These are phyloP conservation scores for Thalassophryne amazonica DNA, from an alignment of 2,797 vertebrate species.

Conservation along the genomic window DNA sequence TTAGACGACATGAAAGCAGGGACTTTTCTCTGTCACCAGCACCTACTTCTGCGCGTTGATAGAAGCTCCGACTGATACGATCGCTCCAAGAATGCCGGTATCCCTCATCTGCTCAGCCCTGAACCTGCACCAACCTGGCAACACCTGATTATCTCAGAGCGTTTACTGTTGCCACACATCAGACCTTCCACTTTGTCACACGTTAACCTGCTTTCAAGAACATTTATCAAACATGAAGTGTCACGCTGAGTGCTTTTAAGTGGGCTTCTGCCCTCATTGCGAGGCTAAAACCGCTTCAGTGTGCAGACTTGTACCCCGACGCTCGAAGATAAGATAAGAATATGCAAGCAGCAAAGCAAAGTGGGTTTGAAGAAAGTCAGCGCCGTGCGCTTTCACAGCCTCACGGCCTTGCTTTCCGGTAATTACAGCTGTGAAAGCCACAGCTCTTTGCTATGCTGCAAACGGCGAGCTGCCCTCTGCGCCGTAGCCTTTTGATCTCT, in stretches of 20 bases:
- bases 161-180: conserved; percentile 40
- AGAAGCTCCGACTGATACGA: conserved; percentile 71
- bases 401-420: conserved; percentile 45
- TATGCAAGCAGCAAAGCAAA: conserved; percentile 26
- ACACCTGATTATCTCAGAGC: conserved; percentile 46
- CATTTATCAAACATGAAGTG: conserved; percentile 52
- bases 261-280: conserved; percentile 43
- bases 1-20: no score
- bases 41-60: conserved; percentile 62
- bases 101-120: conserved; percentile 62
- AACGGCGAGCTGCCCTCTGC: conserved; percentile 60
- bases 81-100: conserved; percentile 72
- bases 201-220: conserved; percentile 39
- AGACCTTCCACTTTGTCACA: conserved; percentile 38
- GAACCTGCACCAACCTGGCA: conserved; percentile 27
- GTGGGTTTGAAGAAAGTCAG: conserved; percentile 29
- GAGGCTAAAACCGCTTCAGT: conserved; percentile 22
- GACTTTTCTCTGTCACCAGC: conserved; percentile 16
- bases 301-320: conserved; percentile 30
- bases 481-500: conserved; percentile 76
- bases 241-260: conserved; percentile 57
- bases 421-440: conserved; percentile 62
- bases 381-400: conserved; percentile 27
- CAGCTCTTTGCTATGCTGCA: conserved; percentile 40
- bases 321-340: conserved; percentile 60